These are phyloP conservation scores for Rotaria magnacalcarata DNA, from an alignment of 2,888 invertebrate species.

Conservation along the genomic window DNA sequence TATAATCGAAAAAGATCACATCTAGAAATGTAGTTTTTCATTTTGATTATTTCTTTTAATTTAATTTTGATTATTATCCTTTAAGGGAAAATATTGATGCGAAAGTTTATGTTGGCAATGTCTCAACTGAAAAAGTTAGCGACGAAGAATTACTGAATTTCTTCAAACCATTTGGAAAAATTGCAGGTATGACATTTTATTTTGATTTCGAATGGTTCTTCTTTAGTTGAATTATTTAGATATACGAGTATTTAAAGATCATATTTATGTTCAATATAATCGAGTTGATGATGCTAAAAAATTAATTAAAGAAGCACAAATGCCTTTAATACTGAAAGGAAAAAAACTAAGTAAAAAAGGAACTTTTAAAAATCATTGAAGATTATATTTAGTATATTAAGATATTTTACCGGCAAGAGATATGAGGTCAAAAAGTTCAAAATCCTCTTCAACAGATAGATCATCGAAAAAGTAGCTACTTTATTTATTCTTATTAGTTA, in stretches of 20 bases:
- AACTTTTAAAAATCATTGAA: too few relatives aligned
- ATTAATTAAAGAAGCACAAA: neutral
- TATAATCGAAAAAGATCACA: neutral
- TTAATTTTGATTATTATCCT: neutral
- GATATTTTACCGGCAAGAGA: constrained; percentile 26
- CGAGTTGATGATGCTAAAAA: constrained; percentile 10
- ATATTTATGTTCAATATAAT: constrained; percentile 20
- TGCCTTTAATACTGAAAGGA: neutral
- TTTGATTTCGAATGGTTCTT: too few relatives aligned
- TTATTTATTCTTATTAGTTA: too few relatives aligned
- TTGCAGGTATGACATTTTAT: neutral
- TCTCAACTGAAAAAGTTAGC: neutral
- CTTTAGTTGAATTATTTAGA: neutral
- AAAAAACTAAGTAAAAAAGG: neutral
- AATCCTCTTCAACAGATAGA: neutral
- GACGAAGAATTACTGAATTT: constrained; percentile 12
- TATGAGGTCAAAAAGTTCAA: neutral
- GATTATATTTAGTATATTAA: neutral
- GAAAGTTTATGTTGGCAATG: neutral
- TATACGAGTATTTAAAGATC: constrained; percentile 12
- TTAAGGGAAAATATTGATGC: neutral
- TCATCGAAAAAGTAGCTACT: neutral
- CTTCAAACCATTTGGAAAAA: constrained; percentile 17
- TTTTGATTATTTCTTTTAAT: neutral
- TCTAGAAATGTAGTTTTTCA: neutral